Percentiles rank a stretch among this genome's conserved stretches.
phyloP scores from a whole-genome alignment of 2,113 vertebrate species.

The Athene cunicularia region DNA sequence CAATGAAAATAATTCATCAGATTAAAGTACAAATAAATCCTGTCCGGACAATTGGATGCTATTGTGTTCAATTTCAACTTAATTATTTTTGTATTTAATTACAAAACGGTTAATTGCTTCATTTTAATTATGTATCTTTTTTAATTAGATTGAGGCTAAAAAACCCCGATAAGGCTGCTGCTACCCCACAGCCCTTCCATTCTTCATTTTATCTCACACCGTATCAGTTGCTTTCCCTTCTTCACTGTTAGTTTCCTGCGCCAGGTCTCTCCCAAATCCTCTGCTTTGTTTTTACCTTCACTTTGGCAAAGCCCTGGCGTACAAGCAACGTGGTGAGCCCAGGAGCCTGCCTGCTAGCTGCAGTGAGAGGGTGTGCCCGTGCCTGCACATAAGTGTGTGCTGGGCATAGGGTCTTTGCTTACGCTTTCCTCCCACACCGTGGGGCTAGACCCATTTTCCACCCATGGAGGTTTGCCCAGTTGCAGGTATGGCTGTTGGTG shows the following conservation, averaged over 20 bases:
- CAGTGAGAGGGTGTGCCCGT: fast-evolving
- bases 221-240: neutral
- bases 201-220: neutral
- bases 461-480: neutral
- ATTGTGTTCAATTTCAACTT: slow-evolving; percentile 72
- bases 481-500: neutral
- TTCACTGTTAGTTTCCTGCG: neutral
- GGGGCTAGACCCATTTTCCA: neutral
- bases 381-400: neutral
- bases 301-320: neutral
- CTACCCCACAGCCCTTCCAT: neutral
- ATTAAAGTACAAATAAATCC: slow-evolving; percentile 73
- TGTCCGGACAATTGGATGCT: slow-evolving; percentile 69
- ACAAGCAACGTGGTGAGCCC: neutral
- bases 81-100: slow-evolving; percentile 82
- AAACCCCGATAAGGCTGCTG: slow-evolving; percentile 19
- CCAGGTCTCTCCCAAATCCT: neutral
- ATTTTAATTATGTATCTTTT: slow-evolving; percentile 72
- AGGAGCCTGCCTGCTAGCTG: neutral
- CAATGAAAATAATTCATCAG: slow-evolving; percentile 70
- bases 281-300: neutral
- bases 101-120: slow-evolving; percentile 72
- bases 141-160: slow-evolving; percentile 62
- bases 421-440: neutral
- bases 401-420: neutral